Percentiles rank a stretch among this genome's conserved stretches.
Evolutionary conservation across 2,888 invertebrate species (phyloP).

Genomic region (Acrocyrtus sp.): DNA sequence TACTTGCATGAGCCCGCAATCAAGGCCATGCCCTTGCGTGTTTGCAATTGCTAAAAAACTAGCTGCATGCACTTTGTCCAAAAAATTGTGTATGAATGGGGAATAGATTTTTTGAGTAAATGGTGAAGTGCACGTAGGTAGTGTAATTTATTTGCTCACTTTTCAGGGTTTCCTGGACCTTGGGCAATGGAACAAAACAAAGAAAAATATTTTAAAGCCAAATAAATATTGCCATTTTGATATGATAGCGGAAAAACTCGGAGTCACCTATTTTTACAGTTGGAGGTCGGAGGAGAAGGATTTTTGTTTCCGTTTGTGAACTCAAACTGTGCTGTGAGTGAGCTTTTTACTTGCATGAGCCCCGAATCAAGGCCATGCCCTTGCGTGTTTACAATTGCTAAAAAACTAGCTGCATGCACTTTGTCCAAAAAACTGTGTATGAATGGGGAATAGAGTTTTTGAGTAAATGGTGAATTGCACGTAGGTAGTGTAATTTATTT

Average conservation of each 20-base stretch:
- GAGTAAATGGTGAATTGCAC: background rate
- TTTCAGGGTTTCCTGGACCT: slow-evolving; percentile 34
- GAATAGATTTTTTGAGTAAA: background rate
- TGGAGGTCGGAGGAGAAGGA: too few relatives aligned
- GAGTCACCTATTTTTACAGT: too few relatives aligned
- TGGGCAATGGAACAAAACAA: background rate
- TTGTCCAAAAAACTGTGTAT: background rate
- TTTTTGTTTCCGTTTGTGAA: too few relatives aligned
- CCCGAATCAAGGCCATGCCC: slow-evolving; percentile 31
- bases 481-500: background rate
- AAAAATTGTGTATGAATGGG: background rate
- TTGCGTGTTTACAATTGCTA: slow-evolving; percentile 24
- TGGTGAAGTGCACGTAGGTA: background rate
- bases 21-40: slow-evolving; percentile 40
- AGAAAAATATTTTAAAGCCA: background rate
- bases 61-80: background rate
- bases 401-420: background rate
- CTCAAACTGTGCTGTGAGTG: too few relatives aligned
- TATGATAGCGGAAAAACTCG: background rate
- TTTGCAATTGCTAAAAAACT: background rate
- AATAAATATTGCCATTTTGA: background rate
- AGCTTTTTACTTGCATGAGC: background rate
- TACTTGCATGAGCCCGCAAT: background rate
- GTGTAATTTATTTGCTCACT: background rate
- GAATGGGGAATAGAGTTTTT: background rate